Evolutionary conservation across 64 coral and sea anemone species (phyloP).

Genomic region (Pachyseris speciosa): DNA sequence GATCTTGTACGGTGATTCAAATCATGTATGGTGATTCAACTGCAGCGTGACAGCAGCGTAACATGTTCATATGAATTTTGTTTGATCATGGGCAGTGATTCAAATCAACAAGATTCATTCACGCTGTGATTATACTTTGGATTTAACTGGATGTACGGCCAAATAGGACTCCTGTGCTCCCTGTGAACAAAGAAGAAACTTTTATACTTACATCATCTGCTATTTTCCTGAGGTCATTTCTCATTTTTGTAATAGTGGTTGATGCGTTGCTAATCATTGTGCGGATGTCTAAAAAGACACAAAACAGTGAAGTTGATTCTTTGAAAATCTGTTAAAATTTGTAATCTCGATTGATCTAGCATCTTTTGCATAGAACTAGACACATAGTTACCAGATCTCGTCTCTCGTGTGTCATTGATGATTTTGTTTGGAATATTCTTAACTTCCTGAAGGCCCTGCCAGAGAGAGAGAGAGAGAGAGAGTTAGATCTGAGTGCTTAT

Average conservation of each 20-base stretch:
- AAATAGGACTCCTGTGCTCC: too few relatives aligned
- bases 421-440: slow-evolving; percentile 69
- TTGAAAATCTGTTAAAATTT: too few relatives aligned
- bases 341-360: neutral
- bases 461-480: neutral
- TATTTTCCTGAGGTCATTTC: slow-evolving; percentile 5
- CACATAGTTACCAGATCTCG: slow-evolving; percentile 36
- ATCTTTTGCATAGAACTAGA: neutral
- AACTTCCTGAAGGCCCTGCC: slow-evolving; percentile 65
- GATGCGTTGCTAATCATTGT: slow-evolving; percentile 63
- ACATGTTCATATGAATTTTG: too few relatives aligned
- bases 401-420: slow-evolving; percentile 66
- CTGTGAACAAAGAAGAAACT: neutral
- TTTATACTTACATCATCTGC: slow-evolving; percentile 32
- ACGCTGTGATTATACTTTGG: too few relatives aligned
- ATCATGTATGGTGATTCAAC: too few relatives aligned
- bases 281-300: slow-evolving; percentile 12
- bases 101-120: too few relatives aligned
- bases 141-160: too few relatives aligned
- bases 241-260: neutral
- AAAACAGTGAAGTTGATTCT: neutral
- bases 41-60: too few relatives aligned
- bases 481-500: too few relatives aligned
- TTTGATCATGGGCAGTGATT: too few relatives aligned
- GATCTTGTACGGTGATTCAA: too few relatives aligned